Evolutionary conservation across 2,113 vertebrate genomes (phyloP), one percentile per base, ranked within the genome.

Genomic region (Passer domesticus): DNA sequence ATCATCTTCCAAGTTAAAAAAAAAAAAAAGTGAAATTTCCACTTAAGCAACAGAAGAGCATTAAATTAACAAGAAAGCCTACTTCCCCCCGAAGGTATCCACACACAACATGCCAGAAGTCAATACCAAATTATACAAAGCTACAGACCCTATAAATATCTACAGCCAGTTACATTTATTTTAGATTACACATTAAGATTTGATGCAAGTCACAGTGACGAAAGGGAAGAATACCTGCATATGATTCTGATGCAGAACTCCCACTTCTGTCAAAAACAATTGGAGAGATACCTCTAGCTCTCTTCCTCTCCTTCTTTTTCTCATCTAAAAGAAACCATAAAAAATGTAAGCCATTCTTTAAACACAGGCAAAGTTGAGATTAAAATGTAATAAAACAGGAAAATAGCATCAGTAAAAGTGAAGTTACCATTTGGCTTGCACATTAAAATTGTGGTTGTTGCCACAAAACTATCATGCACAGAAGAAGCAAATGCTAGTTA

Each of bases 241-340:
- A 99, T 0, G 98, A 99, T 95, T 99, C 98, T 95, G 98, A 99
- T 77, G 98, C 98, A 98, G 98, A 99, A 95, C 98, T 99, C 97
- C 98, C 98, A 96, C 98, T 99, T 98, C 98, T 98, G 98, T 99
- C 98, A 98, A 99, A 99, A 97, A 99, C 98, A 97, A 99, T 98
- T 11, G 98, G 98, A 96, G 98, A 99, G 96, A 99, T 99, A 94
- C 98, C 98, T 98, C 98, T 98, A 97, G 98, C 98, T 98, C 98
- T 98, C 97, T 98, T 98, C 92, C 98, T 98, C 97, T 98, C 98
- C 92, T 98, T 98, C 97, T 98, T 98, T 97, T 98, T 99, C 97
- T 98, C 98, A 82, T 98, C 98, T 98, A 95, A 69, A 73, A 86
- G 56, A 86, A 16, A n/a, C 22, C 55, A 31, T 52, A 90, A 31